These are phyloP conservation scores for Drosophila ficusphila DNA, from an alignment of 1,140 invertebrate species.

Conservation along the genomic window DNA sequence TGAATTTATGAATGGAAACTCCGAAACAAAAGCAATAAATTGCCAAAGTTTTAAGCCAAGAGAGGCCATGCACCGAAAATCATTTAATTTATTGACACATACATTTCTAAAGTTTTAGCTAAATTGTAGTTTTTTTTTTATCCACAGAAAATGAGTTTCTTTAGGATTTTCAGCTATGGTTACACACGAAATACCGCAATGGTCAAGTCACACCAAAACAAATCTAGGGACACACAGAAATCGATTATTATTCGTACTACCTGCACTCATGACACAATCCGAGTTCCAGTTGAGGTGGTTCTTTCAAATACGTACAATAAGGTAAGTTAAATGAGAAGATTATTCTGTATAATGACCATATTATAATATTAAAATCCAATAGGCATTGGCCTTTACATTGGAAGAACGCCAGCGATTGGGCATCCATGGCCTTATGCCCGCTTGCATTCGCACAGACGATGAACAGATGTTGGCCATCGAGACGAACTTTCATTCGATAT, in stretches of 20 bases:
- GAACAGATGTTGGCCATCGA: slow-evolving; percentile 92
- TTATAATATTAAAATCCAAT: neutral
- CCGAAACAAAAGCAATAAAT: no score
- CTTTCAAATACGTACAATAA: slow-evolving; percentile 30
- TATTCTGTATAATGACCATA: rapidly evolving
- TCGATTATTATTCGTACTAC: no score
- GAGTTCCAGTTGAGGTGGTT: neutral
- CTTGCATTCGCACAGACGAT: slow-evolving; percentile 92
- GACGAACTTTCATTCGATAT: slow-evolving; percentile 89
- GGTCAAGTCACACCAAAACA: neutral
- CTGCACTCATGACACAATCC: neutral
- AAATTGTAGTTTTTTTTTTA: neutral
- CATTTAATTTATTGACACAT: neutral
- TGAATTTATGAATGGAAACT: no score
- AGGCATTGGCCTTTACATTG: slow-evolving; percentile 34
- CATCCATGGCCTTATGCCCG: slow-evolving; percentile 93
- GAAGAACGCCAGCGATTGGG: slow-evolving; percentile 51
- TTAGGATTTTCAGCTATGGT: neutral
- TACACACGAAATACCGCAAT: neutral
- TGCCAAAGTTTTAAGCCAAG: neutral
- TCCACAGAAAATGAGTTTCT: slow-evolving; percentile 10
- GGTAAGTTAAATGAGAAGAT: neutral
- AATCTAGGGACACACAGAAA: neutral
- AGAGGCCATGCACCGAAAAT: neutral
- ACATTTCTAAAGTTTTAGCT: neutral